Percentiles rank a stretch among this genome's conserved stretches.
Evolutionary conservation across 2,888 invertebrate genomes (phyloP).

Genomic region (Apotomis turbidana): DNA sequence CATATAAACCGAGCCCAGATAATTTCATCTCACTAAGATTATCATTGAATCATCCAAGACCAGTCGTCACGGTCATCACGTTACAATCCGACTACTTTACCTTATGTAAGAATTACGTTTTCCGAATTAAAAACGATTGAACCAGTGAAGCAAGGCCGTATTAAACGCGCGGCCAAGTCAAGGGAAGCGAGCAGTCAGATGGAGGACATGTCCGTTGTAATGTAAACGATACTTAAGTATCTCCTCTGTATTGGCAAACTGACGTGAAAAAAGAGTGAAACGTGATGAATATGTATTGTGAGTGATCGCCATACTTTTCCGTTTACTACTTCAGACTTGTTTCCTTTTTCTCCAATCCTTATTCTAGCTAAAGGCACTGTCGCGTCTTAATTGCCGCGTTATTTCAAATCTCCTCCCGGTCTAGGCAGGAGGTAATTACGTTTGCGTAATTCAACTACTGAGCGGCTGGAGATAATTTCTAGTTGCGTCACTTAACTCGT

Average conservation of each 20-base stretch:
- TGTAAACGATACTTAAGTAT: not conserved
- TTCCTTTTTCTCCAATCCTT: too few relatives aligned
- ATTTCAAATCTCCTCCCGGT: not conserved
- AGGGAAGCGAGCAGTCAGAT: not conserved
- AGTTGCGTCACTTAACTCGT: conserved; percentile 4
- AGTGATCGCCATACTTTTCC: too few relatives aligned
- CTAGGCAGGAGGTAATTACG: conserved; percentile 12
- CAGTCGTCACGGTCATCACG: conserved; percentile 10
- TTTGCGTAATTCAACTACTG: conserved; percentile 27
- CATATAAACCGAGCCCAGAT: conserved; percentile 7
- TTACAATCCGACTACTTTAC: not conserved
- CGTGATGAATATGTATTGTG: too few relatives aligned
- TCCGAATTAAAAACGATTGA: conserved; percentile 1
- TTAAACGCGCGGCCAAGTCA: not conserved
- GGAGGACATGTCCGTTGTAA: too few relatives aligned
- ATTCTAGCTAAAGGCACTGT: conserved; percentile 9
- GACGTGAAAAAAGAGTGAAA: too few relatives aligned
- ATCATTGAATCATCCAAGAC: conserved; percentile 11
- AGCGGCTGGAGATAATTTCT: conserved; percentile 5
- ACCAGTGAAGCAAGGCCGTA: not conserved
- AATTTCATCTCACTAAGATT: not conserved
- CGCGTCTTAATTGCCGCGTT: not conserved
- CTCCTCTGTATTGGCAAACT: not conserved
- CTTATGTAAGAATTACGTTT: not conserved
- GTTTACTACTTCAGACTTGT: too few relatives aligned